These are phyloP conservation scores for Montipora capitata DNA, from an alignment of 92 coral and sea anemone species.

Conservation along the genomic window DNA sequence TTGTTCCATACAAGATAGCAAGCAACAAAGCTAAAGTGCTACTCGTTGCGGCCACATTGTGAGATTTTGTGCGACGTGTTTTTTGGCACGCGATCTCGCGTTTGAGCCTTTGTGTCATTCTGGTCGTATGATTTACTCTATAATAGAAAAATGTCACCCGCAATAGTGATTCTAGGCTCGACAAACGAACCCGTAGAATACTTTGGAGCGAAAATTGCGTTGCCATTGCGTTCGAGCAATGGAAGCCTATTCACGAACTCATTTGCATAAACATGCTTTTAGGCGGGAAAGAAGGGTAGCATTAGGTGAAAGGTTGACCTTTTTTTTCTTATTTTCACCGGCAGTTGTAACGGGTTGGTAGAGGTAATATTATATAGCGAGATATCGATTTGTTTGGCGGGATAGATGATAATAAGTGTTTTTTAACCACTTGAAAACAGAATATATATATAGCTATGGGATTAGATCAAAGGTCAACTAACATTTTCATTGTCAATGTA, in stretches of 20 bases:
- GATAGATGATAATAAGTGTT: background rate
- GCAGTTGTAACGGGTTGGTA: background rate
- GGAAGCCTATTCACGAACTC: background rate
- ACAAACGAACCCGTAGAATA: background rate
- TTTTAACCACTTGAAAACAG: too few species aligned
- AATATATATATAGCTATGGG: background rate
- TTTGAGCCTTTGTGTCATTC: too few species aligned
- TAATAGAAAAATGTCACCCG: background rate
- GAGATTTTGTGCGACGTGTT: background rate
- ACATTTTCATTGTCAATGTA: background rate
- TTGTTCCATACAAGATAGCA: background rate
- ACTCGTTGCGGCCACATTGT: background rate
- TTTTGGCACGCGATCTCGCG: too few species aligned
- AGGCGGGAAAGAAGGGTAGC: background rate
- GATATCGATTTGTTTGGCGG: background rate
- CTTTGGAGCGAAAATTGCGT: background rate
- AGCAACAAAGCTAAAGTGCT: background rate
- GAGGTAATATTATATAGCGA: background rate
- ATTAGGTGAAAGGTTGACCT: background rate
- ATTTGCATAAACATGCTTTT: background rate
- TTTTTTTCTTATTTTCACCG: background rate
- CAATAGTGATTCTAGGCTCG: background rate
- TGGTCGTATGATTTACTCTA: too few species aligned
- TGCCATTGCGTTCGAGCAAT: background rate
- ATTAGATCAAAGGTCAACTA: background rate